These are phyloP conservation scores for Nomada fucata DNA, from an alignment of 2,888 invertebrate genomes.

Conservation along the genomic window DNA sequence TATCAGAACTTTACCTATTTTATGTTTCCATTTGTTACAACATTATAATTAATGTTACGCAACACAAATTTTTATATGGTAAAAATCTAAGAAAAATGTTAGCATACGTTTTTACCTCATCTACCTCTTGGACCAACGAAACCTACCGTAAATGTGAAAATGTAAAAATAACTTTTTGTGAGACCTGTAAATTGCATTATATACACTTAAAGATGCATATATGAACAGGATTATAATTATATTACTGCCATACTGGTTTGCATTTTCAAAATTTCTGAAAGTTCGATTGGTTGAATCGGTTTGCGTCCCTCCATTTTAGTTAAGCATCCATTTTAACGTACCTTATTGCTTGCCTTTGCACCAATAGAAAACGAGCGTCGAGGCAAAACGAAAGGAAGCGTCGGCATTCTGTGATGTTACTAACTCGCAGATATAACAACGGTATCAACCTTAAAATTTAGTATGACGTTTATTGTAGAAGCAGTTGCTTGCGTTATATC, in stretches of 20 bases:
- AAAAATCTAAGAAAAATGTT: slow-evolving; percentile 8
- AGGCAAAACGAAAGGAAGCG: slow-evolving; percentile 48
- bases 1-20: slow-evolving; percentile 7
- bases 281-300: slow-evolving; percentile 34
- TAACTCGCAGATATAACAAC: slow-evolving; percentile 56
- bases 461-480: slow-evolving; percentile 77
- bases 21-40: not conserved
- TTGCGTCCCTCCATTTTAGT: not conserved
- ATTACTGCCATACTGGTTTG: slow-evolving; percentile 41
- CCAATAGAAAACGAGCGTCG: slow-evolving; percentile 37
- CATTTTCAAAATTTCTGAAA: slow-evolving; percentile 48
- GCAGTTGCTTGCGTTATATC: slow-evolving; percentile 78
- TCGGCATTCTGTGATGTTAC: slow-evolving; percentile 55
- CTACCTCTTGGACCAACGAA: not conserved
- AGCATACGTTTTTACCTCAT: not conserved
- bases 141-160: slow-evolving; percentile 55
- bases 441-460: slow-evolving; percentile 69
- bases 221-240: slow-evolving; percentile 21
- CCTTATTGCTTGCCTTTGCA: slow-evolving; percentile 1
- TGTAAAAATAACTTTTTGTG: slow-evolving; percentile 57
- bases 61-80: not conserved
- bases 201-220: slow-evolving; percentile 39
- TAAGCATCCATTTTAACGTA: slow-evolving; percentile 9
- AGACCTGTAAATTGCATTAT: slow-evolving; percentile 46
- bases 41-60: not conserved